A percentile compares a stretch with the other conserved stretches of the same genome.
Evolutionary conservation across 2,797 vertebrate species (phyloP).

Genomic region (Petrocephalus sullivani): DNA sequence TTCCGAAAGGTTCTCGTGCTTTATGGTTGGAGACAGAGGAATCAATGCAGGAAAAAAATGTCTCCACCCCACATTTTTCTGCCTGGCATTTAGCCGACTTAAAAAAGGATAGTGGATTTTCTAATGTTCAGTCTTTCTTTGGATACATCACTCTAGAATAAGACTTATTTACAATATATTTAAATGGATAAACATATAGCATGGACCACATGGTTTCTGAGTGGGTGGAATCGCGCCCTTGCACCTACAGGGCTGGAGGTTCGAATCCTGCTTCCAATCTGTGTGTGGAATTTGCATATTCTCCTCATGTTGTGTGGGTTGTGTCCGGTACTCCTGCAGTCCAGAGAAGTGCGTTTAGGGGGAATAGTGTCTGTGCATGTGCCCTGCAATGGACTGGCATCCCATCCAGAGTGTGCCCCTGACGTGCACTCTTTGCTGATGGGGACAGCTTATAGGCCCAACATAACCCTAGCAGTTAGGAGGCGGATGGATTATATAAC

Average conservation of each 20-base stretch:
- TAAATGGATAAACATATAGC: background rate
- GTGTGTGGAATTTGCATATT: background rate
- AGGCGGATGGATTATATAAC: background rate
- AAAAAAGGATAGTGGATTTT: background rate
- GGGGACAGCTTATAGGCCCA: too few species aligned
- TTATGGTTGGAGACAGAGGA: constrained; percentile 10
- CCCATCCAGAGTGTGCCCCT: background rate
- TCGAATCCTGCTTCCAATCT: background rate
- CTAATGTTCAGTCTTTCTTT: background rate
- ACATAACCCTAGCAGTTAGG: background rate
- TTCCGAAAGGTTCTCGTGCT: constrained; percentile 17
- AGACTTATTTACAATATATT: background rate
- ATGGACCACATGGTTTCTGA: background rate
- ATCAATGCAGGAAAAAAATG: constrained; percentile 21
- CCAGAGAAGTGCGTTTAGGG: background rate
- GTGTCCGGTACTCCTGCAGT: background rate
- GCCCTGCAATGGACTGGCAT: background rate
- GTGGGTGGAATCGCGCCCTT: background rate
- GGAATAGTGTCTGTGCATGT: background rate
- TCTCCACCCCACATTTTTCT: background rate
- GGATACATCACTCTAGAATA: background rate
- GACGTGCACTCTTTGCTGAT: background rate
- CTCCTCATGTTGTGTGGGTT: background rate
- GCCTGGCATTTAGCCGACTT: background rate
- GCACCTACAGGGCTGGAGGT: background rate